Evolutionary conservation across 2,888 invertebrate species (phyloP), one percentile per base, ranked within the genome.

Genomic region (Amphipoea oculea): DNA sequence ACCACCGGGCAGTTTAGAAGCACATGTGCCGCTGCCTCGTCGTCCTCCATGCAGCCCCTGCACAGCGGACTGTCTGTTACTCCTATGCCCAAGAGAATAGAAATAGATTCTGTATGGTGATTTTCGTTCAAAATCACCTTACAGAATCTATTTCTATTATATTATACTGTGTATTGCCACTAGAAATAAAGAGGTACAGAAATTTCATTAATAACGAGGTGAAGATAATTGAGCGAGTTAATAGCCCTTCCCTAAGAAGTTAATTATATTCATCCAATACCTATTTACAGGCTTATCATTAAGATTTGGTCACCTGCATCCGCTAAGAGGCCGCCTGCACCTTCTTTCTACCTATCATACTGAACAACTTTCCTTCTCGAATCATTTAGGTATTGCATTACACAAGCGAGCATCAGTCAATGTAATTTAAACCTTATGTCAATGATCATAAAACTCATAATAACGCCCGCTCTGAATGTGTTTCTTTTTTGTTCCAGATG

Each of bases 401-500:
- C 11, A n/a, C 11, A 57, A 17, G 11, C 17, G 4, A 42, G 2
- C 11, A 23, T 42, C 2, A 17, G 57, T 57, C n/a, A 57, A 42
- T 71, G 17, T 36, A 36, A 70, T 11, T 54, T 54, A 54, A 70
- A n/a, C 54, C 40, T n/a, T 42, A 60, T 42, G n/a, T 17, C n/a
- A 17, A n/a, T 17, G 4, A 60, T 17, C 2, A 60, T 71, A 65
- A 65, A 40, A 23, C 23, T 40, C 6, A 66, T 40, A 45, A 20
- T 2, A 20, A 23, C 23, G 1, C 65, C 2, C 6, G 40, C 5
- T 40, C 5, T 40, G 23, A 20, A 29, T 14, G 5, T 12, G 9
- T 36, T 20, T 20, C 6, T 6, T 65, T 48, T 78, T 73, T 65
- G 3, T 83, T 57, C 45, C 69, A 78, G 62, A 83, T 92, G 92